A percentile compares a stretch with the other conserved stretches of the same genome.
Evolutionary conservation across 1,140 invertebrate species (phyloP).

Genomic region (Heterodera schachtii): DNA sequence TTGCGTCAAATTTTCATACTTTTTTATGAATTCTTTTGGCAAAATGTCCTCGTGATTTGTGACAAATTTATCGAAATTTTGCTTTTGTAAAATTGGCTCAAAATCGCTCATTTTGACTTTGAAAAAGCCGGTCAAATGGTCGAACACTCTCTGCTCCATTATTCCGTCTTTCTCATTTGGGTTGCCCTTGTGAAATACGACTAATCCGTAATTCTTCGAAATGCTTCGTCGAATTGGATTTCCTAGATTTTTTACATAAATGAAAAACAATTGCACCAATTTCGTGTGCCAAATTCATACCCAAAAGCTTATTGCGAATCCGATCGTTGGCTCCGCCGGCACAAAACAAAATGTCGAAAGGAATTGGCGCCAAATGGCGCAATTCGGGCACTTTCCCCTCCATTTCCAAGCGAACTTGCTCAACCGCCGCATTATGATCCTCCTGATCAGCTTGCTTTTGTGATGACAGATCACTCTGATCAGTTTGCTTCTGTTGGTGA

Average conservation of each 20-base stretch:
- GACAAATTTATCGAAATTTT: constrained; percentile 1
- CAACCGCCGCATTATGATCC: too few species aligned
- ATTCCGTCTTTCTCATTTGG: background rate
- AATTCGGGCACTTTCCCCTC: background rate
- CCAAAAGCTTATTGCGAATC: constrained; percentile 15
- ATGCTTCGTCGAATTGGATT: background rate
- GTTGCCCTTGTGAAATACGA: constrained; percentile 4
- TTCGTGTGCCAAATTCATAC: constrained; percentile 11
- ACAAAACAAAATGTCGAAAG: constrained; percentile 25
- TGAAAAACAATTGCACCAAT: background rate
- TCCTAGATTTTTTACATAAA: background rate
- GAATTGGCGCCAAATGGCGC: background rate
- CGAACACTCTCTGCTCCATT: background rate
- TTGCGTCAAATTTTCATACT: constrained; percentile 12
- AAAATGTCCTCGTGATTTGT: background rate
- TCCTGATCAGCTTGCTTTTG: too few species aligned
- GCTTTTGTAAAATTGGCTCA: background rate
- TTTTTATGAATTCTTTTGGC: background rate
- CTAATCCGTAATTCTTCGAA: constrained; percentile 6
- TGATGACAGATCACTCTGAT: too few species aligned
- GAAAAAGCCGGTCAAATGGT: background rate
- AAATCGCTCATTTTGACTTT: background rate
- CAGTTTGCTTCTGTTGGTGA: too few species aligned
- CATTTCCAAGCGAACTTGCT: background rate
- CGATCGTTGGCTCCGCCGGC: constrained; percentile 15